Evolutionary conservation across 2,113 vertebrate genomes (phyloP).

Genomic region (Platanista minor): DNA sequence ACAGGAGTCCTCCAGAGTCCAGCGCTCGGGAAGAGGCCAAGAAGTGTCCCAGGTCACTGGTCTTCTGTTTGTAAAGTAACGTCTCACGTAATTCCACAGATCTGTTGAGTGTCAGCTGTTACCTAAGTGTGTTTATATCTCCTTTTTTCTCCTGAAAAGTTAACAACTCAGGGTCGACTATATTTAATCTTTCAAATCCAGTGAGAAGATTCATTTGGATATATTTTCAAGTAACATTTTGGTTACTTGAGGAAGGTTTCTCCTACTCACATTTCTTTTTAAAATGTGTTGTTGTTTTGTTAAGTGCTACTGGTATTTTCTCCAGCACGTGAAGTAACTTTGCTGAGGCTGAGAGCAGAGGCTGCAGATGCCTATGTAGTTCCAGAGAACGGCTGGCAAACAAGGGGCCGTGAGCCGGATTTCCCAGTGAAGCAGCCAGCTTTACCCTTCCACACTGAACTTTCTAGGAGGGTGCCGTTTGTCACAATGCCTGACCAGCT

Average conservation of each 20-base stretch:
- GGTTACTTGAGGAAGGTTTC: background rate
- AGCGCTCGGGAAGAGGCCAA: rapidly evolving
- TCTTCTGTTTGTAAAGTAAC: background rate
- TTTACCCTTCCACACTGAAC: background rate
- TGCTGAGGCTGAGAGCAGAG: background rate
- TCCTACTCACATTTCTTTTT: background rate
- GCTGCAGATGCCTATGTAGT: rapidly evolving
- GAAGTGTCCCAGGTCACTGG: background rate
- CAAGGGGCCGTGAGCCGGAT: rapidly evolving
- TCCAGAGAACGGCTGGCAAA: background rate
- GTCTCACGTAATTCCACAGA: no score
- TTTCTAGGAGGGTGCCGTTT: background rate
- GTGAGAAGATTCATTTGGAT: background rate
- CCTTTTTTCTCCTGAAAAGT: background rate
- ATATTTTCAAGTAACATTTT: background rate
- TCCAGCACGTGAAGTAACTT: rapidly evolving
- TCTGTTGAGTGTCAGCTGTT: background rate
- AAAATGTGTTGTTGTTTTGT: background rate
- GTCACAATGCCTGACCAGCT: background rate
- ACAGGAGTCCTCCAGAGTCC: rapidly evolving
- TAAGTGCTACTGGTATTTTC: background rate
- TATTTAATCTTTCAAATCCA: background rate
- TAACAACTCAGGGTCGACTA: rapidly evolving
- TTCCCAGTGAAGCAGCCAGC: no score
- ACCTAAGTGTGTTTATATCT: background rate